These are phyloP conservation scores for Brachypalpus laphriformis DNA, from an alignment of 2,888 invertebrate genomes.

Conservation along the genomic window DNA sequence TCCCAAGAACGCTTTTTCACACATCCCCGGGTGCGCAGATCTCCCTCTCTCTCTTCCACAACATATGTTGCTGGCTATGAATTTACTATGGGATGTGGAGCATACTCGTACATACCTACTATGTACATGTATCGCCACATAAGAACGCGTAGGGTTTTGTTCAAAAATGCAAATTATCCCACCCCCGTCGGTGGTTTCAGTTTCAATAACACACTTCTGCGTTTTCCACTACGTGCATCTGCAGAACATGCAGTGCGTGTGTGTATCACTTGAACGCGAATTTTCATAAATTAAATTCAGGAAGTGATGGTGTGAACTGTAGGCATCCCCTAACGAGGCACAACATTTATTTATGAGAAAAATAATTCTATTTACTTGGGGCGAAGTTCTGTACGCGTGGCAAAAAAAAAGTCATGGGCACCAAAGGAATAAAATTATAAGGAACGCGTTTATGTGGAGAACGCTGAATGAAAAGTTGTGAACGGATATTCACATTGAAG, in stretches of 20 bases:
- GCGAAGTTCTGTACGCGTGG: not conserved
- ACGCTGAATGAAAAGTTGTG: not conserved
- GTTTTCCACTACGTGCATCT: not conserved
- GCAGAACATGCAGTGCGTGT: not conserved
- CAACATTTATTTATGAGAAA: constrained; percentile 5
- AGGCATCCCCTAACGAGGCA: not conserved
- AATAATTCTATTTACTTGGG: constrained; percentile 20
- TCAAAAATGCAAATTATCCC: constrained; percentile 19
- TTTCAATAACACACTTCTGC: not conserved
- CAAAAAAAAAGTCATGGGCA: not conserved
- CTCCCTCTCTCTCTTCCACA: not conserved
- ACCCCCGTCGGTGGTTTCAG: not conserved
- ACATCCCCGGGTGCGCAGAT: not conserved
- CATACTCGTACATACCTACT: too few species aligned
- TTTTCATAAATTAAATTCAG: constrained; percentile 15
- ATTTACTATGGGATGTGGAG: not conserved
- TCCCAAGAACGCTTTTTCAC: not conserved
- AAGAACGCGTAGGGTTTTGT: not conserved
- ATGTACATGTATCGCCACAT: not conserved
- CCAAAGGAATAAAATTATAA: not conserved
- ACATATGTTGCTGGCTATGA: not conserved
- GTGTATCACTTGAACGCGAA: not conserved
- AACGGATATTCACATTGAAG: not conserved
- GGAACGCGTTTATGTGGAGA: not conserved
- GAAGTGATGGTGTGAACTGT: not conserved